These are phyloP conservation scores for Timema podura DNA, from an alignment of 2,888 invertebrate genomes.

Conservation along the genomic window DNA sequence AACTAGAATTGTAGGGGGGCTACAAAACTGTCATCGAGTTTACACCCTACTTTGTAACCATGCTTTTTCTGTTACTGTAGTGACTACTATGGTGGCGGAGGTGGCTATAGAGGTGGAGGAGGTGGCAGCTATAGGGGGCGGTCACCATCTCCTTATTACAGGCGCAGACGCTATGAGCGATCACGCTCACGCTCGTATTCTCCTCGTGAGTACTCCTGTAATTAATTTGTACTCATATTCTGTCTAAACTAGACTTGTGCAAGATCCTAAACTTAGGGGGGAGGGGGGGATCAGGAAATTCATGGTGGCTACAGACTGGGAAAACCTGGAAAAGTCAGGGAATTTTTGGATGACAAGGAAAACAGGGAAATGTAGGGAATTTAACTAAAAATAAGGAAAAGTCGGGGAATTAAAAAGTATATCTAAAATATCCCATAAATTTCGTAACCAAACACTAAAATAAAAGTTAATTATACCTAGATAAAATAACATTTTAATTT, in stretches of 20 bases:
- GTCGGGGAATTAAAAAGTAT: too few species aligned
- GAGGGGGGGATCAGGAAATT: too few species aligned
- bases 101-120: slow-evolving; percentile 48
- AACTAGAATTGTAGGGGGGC: neutral
- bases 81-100: slow-evolving; percentile 33
- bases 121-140: slow-evolving; percentile 43
- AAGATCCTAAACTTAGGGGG: too few species aligned
- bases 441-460: too few species aligned
- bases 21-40: neutral
- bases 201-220: slow-evolving; percentile 64
- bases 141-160: slow-evolving; percentile 71
- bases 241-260: neutral
- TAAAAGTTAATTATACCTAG: too few species aligned
- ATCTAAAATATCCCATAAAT: too few species aligned
- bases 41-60: neutral
- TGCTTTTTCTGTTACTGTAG: slow-evolving; percentile 14
- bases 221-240: neutral
- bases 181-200: slow-evolving; percentile 73
- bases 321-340: too few species aligned
- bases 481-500: too few species aligned
- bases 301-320: too few species aligned
- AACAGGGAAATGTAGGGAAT: too few species aligned
- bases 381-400: too few species aligned
- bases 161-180: slow-evolving; percentile 65
- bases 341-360: too few species aligned